Base-by-base conservation (phyloP, 2,797 vertebrate genomes). In the Trachops cirrhosus region DNA sequence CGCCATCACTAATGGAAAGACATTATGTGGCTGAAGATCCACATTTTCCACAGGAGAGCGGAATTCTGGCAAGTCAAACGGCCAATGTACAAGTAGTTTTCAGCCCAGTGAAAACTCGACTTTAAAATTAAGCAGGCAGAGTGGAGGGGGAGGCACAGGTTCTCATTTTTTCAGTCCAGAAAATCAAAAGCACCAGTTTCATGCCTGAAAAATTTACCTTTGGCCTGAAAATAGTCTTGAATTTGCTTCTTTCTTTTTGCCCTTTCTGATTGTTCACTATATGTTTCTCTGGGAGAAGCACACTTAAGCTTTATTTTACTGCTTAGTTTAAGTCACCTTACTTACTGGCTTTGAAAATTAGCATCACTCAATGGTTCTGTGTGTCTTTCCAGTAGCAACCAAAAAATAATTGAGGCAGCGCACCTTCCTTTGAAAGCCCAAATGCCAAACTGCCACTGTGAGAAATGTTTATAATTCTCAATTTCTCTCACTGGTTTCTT, bases 1-100 rank as follows among this genome's bases (percentile, higher is more conserved):
- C 83, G 96, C 97, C 97, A 97, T 96, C 73, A 0, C 96, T 98
- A 98, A 97, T 98, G 97, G 97, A 97, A 97, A 97, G 97, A 97
- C 96, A 92, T 98, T 94, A 95, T 95, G 97, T 97, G 93, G 57
- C 90, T 90, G 93, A 96, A 95, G 91, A 96, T 95, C 97, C 82
- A 87, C 96, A 91, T 97, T 96, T 98, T 97, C 96, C 96, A 94
- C 91, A 95, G 95, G 88, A 97, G 86, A 98, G 91, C 71, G 94
- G 96, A 95, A 96, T 79, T 79, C 96, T 97, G 97, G 96, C 97
- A 96, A 97, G 84, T 97, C 97, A 97, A 96, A 96, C 91, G 96
- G 96, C 91, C 96, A 96, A 46, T 86, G 84, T 95, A 94, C 75
- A 74, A 95, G 95, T 89, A 93, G 97, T 87, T 95, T 91, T 87